Base-by-base conservation (phyloP, 2,113 vertebrate species). In the Clarias magur region DNA sequence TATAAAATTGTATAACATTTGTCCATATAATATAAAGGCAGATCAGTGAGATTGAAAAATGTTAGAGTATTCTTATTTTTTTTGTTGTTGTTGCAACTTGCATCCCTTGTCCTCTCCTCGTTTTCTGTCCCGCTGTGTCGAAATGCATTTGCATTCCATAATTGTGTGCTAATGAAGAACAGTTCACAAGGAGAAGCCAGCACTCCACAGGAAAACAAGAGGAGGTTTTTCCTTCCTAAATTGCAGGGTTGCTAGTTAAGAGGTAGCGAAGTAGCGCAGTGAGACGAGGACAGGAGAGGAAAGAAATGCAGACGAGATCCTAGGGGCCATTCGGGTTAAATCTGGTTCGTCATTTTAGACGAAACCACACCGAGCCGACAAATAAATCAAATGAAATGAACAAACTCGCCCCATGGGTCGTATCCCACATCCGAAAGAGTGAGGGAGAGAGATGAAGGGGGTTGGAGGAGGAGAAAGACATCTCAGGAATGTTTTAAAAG, bases 151-250 rank as follows among this genome's bases (percentile, higher is more conserved):
- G 80, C 72, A 54, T 89, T 85, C 72, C 23, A 8, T 87, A 78
- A 87, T 87, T 87, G 53, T 75, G 82, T 81, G 67, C 89, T 90
- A 90, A 90, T 90, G 85, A 90, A 88, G 89, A 90, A 88, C 87
- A 87, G 89, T 76, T 87, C 82, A 82, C 25, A 25, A 86, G 81
- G 85, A 87, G 87, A 90, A 88, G 82, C 82, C 87, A 87, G 82
- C 78, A 85, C 84, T 88, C 82, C 21, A 76, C 56, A 34, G 85
- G 42, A 85, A 85, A 87, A 78, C 25, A 34, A 82, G 70, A 89
- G 78, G 81, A 89, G 86, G 65, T 87, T 90, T 88, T 88, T 85
- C 70, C 86, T 80, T n/a, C 81, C 60, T 48, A 88, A 88, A 88
- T 85, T 87, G 86, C 82, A 87, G 82, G 88, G 85, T 87, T 87